phyloP scores from a whole-genome alignment of 2,888 invertebrate species.

The Drosophila histrio region DNA sequence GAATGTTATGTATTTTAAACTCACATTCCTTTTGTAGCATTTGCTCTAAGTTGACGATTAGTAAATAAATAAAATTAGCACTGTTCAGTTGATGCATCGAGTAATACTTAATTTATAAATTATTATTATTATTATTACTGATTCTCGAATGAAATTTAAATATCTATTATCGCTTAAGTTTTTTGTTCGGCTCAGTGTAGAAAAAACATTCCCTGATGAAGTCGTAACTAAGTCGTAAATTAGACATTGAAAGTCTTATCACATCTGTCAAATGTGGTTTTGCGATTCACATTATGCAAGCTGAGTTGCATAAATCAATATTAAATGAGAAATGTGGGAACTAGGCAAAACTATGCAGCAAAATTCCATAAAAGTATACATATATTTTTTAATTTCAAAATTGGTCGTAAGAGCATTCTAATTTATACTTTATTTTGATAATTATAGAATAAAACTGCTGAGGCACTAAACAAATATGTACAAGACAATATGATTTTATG shows the following conservation, averaged over 20 bases:
- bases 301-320: constrained; percentile 8
- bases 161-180: neutral
- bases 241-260: constrained; percentile 9
- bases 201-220: constrained; percentile 5
- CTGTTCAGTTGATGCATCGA: too few relatives aligned
- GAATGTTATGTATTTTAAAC: too few relatives aligned
- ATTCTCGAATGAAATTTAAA: too few relatives aligned
- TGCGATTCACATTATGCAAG: constrained; percentile 22
- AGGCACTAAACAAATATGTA: neutral
- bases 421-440: constrained; percentile 14
- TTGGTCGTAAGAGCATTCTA: neutral
- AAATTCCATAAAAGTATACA: neutral
- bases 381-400: neutral
- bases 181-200: constrained; percentile 2
- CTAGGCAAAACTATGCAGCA: neutral
- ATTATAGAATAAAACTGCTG: constrained; percentile 32
- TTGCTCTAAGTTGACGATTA: too few relatives aligned
- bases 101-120: too few relatives aligned
- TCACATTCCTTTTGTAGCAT: too few relatives aligned
- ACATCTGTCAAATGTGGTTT: constrained; percentile 8
- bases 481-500: constrained; percentile 16
- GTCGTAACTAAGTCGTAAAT: constrained; percentile 10
- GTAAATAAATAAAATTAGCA: too few relatives aligned
- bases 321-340: constrained; percentile 25
- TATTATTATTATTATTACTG: too few relatives aligned